Evolutionary conservation across 2,113 vertebrate species (phyloP), one percentile per base, ranked within the genome.

Genomic region (Ammodytes marinus): DNA sequence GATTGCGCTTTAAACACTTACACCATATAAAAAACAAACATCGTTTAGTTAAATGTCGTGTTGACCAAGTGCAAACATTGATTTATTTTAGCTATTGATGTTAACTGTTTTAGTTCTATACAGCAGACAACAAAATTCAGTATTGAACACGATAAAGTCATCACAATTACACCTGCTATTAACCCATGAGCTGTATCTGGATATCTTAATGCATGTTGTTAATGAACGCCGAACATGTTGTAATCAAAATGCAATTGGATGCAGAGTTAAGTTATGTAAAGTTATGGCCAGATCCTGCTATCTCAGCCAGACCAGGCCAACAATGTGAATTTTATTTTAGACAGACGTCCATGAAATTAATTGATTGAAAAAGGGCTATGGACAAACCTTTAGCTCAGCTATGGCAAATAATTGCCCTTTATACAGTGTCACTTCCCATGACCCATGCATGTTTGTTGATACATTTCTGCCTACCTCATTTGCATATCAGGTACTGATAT

Each of bases 391-490:
- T 8, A 39, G 42, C 50, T 71, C 40, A 63, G 49, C 17, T 2
- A 50, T 10, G 7, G n/a, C 37, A 67, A 55, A 60, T 3, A 12
- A 60, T 35, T 42, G 43, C 68, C 9, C 42, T 17, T 15, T n/a
- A 9, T 68, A 17, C 43, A 27, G 46, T 59, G 54, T 77, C 55
- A 12, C 55, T 72, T 61, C 6, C 10, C 66, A 67, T 43, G 42
- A 80, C 73, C 19, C 55, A 40, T 5, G 19, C 13, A 45, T 47
- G 15, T 19, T 53, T 72, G 49, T 55, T 54, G 47, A 75, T 55
- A 37, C 70, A n/a, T 84, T 50, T 9, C 13, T 1, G 1, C 35
- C 37, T 47, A 40, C 10, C 66, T 14, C 0, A 66, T 77, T 67
- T 77, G 61, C 69, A 72, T 61, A 61, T 61, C 13, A 54, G 19